phyloP scores from a whole-genome alignment of 2,888 invertebrate species.

The Acrobasis suavella region DNA sequence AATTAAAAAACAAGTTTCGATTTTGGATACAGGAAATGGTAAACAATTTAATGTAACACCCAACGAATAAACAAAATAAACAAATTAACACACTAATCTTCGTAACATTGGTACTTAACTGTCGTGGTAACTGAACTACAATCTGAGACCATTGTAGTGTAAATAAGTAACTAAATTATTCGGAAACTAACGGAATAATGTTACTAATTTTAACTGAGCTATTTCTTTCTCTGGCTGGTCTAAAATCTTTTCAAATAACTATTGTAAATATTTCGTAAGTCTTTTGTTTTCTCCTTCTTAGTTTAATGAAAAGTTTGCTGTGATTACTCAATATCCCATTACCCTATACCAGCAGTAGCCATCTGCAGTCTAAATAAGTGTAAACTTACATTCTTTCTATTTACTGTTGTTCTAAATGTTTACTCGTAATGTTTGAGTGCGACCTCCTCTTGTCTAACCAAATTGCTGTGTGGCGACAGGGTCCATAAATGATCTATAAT shows the following conservation, averaged over 20 bases:
- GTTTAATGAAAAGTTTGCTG: too few species aligned
- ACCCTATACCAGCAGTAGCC: too few species aligned
- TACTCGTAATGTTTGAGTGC: too few species aligned
- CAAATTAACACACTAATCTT: constrained; percentile 47
- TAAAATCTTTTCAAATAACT: background rate
- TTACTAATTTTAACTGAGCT: constrained; percentile 26
- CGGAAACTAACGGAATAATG: constrained; percentile 23
- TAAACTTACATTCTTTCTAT: too few species aligned
- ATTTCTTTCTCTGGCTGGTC: background rate
- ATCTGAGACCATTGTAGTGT: constrained; percentile 9
- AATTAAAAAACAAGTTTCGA: too few species aligned
- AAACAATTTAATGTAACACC: constrained; percentile 10
- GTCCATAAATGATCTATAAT: too few species aligned
- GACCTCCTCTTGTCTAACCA: too few species aligned
- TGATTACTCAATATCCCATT: too few species aligned
- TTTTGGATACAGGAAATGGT: constrained; percentile 5
- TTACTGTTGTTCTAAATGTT: too few species aligned
- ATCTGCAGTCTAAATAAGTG: too few species aligned
- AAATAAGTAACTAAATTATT: constrained; percentile 10
- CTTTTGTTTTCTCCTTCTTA: too few species aligned
- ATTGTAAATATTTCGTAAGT: background rate
- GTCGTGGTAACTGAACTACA: constrained; percentile 19
- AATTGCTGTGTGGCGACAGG: too few species aligned
- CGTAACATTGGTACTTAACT: constrained; percentile 31
- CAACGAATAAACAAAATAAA: background rate